Evolutionary conservation across 2,888 invertebrate genomes (phyloP), one percentile per base, ranked within the genome.

Genomic region (Parnassius orleans): DNA sequence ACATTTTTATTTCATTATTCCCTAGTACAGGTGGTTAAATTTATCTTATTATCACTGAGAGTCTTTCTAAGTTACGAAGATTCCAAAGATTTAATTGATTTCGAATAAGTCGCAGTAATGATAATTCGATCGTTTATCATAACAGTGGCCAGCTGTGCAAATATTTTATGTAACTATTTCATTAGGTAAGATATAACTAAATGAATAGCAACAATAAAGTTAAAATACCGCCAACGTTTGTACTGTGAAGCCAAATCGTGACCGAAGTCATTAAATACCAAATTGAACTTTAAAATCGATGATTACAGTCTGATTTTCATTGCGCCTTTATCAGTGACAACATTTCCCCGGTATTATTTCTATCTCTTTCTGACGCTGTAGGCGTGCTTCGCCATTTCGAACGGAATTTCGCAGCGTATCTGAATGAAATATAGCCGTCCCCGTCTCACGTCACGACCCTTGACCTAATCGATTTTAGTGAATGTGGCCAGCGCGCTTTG

Each of bases 371-470:
- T 79, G 70, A 69, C 81, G 77, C 78, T 76, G 86, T 83, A 87
- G 89, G 89, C 88, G 89, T 90, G 88, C 89, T 88, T 87, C 83
- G 87, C 83, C 79, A 84, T 86, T 88, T 83, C 83, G 76, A 82
- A 78, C 78, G 74, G 78, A 83, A 83, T 83, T 78, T 77, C 73
- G 77, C 72, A 76, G 83, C 80, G 83, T 73, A 80, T 78, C 81
- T 70, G 77, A 73, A 81, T 72, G 74, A 83, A 79, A 69, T 82
- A 86, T 84, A 78, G 73, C 83, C 77, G 84, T 90, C 90, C 83
- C 79, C 78, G 81, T 90, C 83, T 80, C 76, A 76, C 89, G 74
- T 75, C 75, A 71, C 84, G 88, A 90, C 90, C 88, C 87, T 84
- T 90, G 90, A 90, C 90, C 90, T 86, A 86, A 81, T 85, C 86